Conservation (phyloP, 2,113 vertebrate genomes). For the Corvus cornix region DNA sequence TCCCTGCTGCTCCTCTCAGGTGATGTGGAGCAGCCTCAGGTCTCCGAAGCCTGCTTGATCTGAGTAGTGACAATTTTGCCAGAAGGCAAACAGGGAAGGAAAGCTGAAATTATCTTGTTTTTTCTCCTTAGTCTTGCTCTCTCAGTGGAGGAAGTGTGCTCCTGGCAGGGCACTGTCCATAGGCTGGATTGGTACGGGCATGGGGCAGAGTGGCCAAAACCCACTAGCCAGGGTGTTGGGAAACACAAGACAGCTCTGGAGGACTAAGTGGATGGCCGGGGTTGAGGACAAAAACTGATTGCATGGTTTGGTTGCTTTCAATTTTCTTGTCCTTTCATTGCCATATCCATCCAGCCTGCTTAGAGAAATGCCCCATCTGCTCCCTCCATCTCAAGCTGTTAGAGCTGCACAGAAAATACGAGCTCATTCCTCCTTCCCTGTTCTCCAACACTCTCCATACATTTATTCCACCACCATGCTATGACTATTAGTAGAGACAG, state of each 20-base stretch:
- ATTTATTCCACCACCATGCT: conserved; percentile 46
- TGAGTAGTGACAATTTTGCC: neutral
- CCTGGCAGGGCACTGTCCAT: neutral
- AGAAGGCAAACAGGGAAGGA: neutral
- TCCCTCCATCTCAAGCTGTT: conserved; percentile 33
- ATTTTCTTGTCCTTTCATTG: conserved; percentile 43
- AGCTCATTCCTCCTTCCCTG: conserved; percentile 38
- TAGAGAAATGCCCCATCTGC: conserved; percentile 1
- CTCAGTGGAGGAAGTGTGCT: neutral
- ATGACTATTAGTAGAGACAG: neutral
- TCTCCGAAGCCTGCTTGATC: neutral
- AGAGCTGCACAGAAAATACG: neutral
- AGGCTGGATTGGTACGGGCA: neutral
- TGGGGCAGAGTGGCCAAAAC: neutral
- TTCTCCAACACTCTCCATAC: conserved; percentile 40
- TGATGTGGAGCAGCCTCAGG: neutral
- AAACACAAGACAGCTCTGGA: conserved; percentile 1
- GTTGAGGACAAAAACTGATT: neutral
- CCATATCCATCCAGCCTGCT: conserved; percentile 13
- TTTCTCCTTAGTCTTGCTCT: neutral
- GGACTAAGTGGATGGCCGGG: conserved; percentile 26
- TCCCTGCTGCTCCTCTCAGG: neutral
- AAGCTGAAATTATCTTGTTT: neutral
- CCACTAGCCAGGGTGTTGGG: neutral
- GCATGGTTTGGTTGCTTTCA: neutral